Base-by-base conservation (phyloP, 1,140 invertebrate species). In the Parapsyche elsis region DNA sequence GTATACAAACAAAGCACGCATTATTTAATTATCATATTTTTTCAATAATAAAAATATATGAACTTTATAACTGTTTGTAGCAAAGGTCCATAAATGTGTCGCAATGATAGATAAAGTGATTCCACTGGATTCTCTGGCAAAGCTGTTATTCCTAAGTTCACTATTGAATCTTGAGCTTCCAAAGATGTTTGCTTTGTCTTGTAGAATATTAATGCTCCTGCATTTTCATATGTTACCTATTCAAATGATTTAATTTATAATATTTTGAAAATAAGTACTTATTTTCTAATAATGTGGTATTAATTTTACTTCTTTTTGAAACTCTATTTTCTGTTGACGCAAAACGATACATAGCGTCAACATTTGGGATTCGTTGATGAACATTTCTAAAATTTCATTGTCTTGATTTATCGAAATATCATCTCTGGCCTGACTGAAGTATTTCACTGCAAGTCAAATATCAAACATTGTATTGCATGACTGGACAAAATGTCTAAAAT, bases 51-150 rank as follows among this genome's bases (percentile, higher is more conserved):
- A 4, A 45, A 1, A 53, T 45, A 4, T 24, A 67, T 9, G 24
- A 67, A 67, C 9, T 12, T 26, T 67, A n/a, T 30, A 64, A 83
- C 83, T 57, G 77, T 7, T 79, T 81, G 83, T 38, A 83, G 44
- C 10, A 83, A n/a, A 49, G 83, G 83, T 61, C 78, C 83, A 79
- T 80, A 83, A 26, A 83, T 75, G 80, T 79, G 80, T 53, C 77
- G 78, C 2, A 83, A n/a, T 24, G 83, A 78, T 23, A 81, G 45
- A 64, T 83, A 83, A n/a, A 83, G 71, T 12, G 80, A 83, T 70
- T 83, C 83, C 44, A 80, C 73, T 0, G 83, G 83, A 57, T 80
- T 83, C 21, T 61, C 74, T 24, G 78, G 76, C 23, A 83, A 49
- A 49, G 75, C 79, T 0, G 81, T 76, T 21, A 83, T 75, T 44